Conservation (phyloP, 2,113 vertebrate species). For the Diglossa brunneiventris region DNA sequence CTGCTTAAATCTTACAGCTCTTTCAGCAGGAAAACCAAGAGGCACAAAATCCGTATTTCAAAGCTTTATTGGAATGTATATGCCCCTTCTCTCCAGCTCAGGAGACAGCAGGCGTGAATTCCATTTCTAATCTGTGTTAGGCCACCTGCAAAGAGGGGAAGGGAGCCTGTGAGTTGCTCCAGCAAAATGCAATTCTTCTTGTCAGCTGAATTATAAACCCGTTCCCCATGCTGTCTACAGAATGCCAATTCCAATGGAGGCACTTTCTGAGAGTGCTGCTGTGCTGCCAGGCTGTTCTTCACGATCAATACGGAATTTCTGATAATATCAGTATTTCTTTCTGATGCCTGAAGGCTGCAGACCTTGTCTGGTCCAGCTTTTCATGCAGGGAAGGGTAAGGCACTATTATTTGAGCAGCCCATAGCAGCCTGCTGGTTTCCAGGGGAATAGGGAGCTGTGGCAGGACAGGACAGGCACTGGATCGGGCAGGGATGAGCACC, state of each 20-base stretch:
- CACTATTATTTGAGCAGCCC: background rate
- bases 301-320: background rate
- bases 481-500: background rate
- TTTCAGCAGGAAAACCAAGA: background rate
- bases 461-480: background rate
- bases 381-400: background rate
- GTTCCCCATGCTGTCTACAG: background rate
- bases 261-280: background rate
- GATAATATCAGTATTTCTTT: background rate
- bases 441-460: background rate
- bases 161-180: constrained; percentile 37
- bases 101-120: constrained; percentile 30
- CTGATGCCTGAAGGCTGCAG: background rate
- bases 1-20: constrained; percentile 21
- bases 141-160: constrained; percentile 58
- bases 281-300: background rate
- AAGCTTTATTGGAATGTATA: constrained; percentile 27
- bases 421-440: background rate
- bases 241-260: constrained; percentile 17
- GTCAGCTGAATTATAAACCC: constrained; percentile 48
- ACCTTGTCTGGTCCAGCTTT: background rate
- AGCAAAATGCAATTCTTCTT: constrained; percentile 45
- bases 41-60: background rate
- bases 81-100: constrained; percentile 15
- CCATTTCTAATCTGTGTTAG: constrained; percentile 37